These are phyloP conservation scores for Ariolimax columbianus DNA, from an alignment of 2,888 invertebrate genomes.

Conservation along the genomic window DNA sequence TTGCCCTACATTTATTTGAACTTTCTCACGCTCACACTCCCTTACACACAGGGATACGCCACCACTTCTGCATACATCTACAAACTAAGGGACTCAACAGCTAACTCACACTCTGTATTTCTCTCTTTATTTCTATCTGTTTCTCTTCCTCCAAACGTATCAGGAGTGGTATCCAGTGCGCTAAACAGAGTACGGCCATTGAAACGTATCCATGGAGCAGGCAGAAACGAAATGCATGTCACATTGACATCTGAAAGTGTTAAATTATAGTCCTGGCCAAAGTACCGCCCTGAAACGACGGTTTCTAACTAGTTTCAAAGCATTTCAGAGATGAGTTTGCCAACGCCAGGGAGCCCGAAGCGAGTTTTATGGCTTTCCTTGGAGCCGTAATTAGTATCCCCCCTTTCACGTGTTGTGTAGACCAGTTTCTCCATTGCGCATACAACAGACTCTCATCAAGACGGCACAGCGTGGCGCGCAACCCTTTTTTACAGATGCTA, in stretches of 20 bases:
- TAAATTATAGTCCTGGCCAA: slow-evolving; percentile 1
- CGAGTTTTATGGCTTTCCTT: slow-evolving; percentile 17
- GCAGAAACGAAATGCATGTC: background rate
- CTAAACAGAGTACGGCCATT: background rate
- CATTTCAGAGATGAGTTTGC: slow-evolving; percentile 12
- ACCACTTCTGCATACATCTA: too few species aligned
- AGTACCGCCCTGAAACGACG: background rate
- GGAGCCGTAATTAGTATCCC: slow-evolving; percentile 25
- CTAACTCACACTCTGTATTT: background rate
- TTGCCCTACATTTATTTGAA: background rate
- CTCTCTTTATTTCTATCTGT: slow-evolving; percentile 11
- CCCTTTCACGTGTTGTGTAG: slow-evolving; percentile 23
- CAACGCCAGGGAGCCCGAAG: slow-evolving; percentile 17
- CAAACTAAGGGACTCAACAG: too few species aligned
- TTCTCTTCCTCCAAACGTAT: background rate
- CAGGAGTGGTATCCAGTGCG: background rate
- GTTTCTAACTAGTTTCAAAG: slow-evolving; percentile 13
- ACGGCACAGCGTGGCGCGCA: background rate
- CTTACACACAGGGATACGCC: background rate
- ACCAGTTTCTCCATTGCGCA: background rate
- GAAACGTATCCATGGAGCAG: background rate
- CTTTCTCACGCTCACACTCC: background rate
- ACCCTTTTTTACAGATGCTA: background rate
- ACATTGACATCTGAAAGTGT: slow-evolving; percentile 5
- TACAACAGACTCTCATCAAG: background rate